Conservation (phyloP, 2,113 vertebrate species). For the Sylvicapra grimmia region DNA sequence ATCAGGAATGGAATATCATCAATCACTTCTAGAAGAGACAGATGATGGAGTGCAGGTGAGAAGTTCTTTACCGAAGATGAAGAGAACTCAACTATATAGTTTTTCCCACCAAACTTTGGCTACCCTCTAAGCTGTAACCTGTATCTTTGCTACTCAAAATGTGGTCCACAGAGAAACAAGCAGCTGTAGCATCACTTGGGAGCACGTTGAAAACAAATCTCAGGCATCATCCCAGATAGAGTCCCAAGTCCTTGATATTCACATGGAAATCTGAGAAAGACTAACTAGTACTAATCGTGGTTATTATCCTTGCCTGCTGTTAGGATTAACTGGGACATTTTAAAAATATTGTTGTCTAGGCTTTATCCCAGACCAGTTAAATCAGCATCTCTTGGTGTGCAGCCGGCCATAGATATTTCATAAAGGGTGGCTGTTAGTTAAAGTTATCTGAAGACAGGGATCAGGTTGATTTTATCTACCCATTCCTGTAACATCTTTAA, state of each 20-base stretch:
- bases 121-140: background rate
- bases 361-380: background rate
- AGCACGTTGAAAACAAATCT: background rate
- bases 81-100: background rate
- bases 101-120: background rate
- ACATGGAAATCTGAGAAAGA: background rate
- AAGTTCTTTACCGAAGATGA: background rate
- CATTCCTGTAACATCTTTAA: background rate
- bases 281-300: background rate
- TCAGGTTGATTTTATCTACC: background rate
- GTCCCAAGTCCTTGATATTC: background rate
- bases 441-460: background rate
- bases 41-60: background rate
- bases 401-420: background rate
- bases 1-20: background rate
- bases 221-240: background rate
- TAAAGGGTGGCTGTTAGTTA: background rate
- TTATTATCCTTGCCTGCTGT: background rate
- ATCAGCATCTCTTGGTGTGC: background rate
- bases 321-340: background rate
- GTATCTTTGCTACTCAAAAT: background rate
- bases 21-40: background rate
- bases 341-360: background rate
- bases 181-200: background rate
- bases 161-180: background rate